Base-by-base conservation (phyloP, 37 sponge, comb jelly and placozoan species). In the Eunapius fragilis region DNA sequence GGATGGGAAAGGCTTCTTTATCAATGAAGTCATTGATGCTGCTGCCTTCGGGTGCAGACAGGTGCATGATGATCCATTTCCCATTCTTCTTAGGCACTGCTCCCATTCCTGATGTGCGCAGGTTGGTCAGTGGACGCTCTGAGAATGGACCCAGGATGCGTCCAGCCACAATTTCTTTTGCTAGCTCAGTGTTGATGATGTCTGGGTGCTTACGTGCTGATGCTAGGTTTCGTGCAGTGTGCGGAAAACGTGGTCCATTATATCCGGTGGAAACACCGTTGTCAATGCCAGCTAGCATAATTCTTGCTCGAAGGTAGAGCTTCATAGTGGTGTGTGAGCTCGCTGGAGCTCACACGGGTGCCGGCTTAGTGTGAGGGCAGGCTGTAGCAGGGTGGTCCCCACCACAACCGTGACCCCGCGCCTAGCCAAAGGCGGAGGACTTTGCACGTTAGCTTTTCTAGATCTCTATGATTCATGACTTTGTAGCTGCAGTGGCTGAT, bases 21-120 rank as follows among this genome's bases (percentile, higher is more conserved):
- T 49, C 37, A 25, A 88, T 88, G 37, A 30, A 50, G 69, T 88
- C 88, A 35, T 88, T 81, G 31, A 88, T 75, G 68, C 88, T 83
- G 31, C 31, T 24, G 48, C 87, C 87, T 28, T 37, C 33, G n/a
- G 87, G 87, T 72, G 87, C 81, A 32, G 83, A 88, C 23, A 82
- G 77, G 83, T 88, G 82, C 25, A 68, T 58, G 25, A 88, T 82
- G n/a, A 88, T 58, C 88, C 88, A 88, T 25, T 83, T 41, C 24
- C 88, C 88, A 67, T 82, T 74, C 25, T 81, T 75, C 47, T 88
- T 88, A 12, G 87, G 87, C 74, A 87, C 74, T 2, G 69, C 73
- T 47, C 87, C 87, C 25, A 87, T 19, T 5, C 85, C 78, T 31
- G 85, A 79, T 24, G 50, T 45, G 38, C 72, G 72, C 19, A 87